These are phyloP conservation scores for Polypterus senegalus DNA, from an alignment of 2,113 vertebrate species.

Conservation along the genomic window DNA sequence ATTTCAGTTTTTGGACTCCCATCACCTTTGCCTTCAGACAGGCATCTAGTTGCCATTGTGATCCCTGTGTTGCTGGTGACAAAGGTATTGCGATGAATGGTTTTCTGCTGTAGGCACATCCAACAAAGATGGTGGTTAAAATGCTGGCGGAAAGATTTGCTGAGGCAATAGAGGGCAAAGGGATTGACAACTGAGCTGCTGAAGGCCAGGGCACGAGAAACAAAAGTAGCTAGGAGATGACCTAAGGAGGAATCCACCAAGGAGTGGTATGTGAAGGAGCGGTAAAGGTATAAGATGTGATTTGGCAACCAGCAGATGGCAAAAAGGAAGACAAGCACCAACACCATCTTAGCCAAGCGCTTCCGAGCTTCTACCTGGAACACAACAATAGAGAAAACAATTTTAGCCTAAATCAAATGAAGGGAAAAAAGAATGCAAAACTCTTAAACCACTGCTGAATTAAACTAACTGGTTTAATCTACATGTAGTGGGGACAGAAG, in stretches of 20 bases:
- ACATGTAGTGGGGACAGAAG: too few species aligned
- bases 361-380: constrained; percentile 60
- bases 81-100: constrained; percentile 20
- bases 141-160: constrained; percentile 57
- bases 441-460: too few species aligned
- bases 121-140: constrained; percentile 57
- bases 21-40: constrained; percentile 22
- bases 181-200: constrained; percentile 65
- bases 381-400: not conserved
- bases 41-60: not conserved
- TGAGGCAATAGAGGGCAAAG: constrained; percentile 64
- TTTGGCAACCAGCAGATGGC: constrained; percentile 66
- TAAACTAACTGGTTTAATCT: too few species aligned
- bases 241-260: constrained; percentile 41
- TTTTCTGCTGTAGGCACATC: constrained; percentile 19
- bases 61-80: constrained; percentile 30
- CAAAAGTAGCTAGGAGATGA: constrained; percentile 47
- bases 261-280: constrained; percentile 48
- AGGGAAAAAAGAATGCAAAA: too few species aligned
- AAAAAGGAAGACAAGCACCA: constrained; percentile 60
- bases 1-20: constrained; percentile 28
- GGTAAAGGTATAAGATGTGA: constrained; percentile 60
- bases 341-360: constrained; percentile 59
- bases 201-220: constrained; percentile 55
- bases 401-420: too few species aligned